phyloP scores from a whole-genome alignment of 2,797 vertebrate species.

The Mionectes olivaceus region DNA sequence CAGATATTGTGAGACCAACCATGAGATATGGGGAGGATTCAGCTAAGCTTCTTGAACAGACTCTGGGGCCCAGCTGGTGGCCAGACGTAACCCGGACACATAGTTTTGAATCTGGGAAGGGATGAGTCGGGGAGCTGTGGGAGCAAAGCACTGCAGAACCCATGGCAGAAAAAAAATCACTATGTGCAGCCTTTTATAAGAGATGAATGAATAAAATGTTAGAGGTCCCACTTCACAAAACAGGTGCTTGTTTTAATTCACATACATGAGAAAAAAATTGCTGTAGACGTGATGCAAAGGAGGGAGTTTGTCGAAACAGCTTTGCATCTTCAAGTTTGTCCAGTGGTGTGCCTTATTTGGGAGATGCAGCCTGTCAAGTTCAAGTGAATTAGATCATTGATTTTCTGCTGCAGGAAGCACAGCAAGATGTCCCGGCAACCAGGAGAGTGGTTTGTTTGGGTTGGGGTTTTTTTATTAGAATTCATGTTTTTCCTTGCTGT shows the following conservation, averaged over 20 bases:
- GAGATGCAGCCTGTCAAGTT: slow-evolving; percentile 16
- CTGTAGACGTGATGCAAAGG: neutral
- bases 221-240: neutral
- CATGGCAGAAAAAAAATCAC: neutral
- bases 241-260: slow-evolving; percentile 16
- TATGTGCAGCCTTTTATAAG: neutral
- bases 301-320: neutral
- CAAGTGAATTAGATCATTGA: slow-evolving; percentile 28
- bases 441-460: neutral
- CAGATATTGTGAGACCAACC: slow-evolving; percentile 66
- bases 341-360: neutral
- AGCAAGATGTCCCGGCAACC: neutral
- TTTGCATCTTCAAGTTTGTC: slow-evolving; percentile 24
- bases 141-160: slow-evolving; percentile 3
- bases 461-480: neutral
- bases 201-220: neutral
- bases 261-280: neutral
- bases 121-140: slow-evolving; percentile 43
- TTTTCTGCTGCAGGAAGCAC: slow-evolving; percentile 46
- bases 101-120: slow-evolving; percentile 50
- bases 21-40: slow-evolving; percentile 59
- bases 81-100: slow-evolving; percentile 58
- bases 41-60: slow-evolving; percentile 57
- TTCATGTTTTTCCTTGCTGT: neutral
- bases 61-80: slow-evolving; percentile 72